A percentile compares a stretch with the other conserved stretches of the same genome.
Conservation (phyloP, 1,140 invertebrate genomes). For the Macrosteles quadrilineatus region DNA sequence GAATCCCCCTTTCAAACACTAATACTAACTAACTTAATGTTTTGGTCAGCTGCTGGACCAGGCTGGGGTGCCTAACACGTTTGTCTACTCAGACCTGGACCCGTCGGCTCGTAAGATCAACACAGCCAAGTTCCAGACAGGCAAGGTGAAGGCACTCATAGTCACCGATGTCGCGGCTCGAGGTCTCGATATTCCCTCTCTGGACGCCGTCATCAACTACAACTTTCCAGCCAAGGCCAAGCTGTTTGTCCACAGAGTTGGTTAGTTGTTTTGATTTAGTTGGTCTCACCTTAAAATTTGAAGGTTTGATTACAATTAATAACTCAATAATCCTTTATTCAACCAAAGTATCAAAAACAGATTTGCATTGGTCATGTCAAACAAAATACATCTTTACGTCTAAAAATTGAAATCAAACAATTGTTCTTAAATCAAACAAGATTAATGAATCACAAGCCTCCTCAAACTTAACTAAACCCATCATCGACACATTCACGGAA, state of each 20-base stretch:
- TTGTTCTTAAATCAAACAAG: too few species aligned
- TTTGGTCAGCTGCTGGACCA: conserved; percentile 82
- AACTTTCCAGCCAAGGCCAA: conserved; percentile 97
- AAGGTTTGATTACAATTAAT: too few species aligned
- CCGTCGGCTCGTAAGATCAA: conserved; percentile 95
- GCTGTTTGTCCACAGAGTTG: conserved; percentile 97
- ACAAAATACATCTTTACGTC: too few species aligned
- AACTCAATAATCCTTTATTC: too few species aligned
- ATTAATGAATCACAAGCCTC: too few species aligned
- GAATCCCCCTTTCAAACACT: too few species aligned
- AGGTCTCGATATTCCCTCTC: conserved; percentile 94
- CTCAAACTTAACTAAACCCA: too few species aligned
- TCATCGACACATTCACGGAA: too few species aligned
- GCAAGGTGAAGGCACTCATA: conserved; percentile 77
- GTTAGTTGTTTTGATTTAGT: conserved; percentile 60
- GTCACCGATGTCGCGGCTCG: conserved; percentile 97
- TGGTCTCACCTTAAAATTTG: not conserved
- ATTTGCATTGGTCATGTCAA: too few species aligned
- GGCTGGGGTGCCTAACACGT: conserved; percentile 80
- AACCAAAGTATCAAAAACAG: too few species aligned
- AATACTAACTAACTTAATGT: too few species aligned
- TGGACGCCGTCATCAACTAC: conserved; percentile 97
- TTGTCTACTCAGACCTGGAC: conserved; percentile 94
- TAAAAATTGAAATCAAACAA: too few species aligned
- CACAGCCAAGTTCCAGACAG: conserved; percentile 84